Evolutionary conservation across 2,888 invertebrate species (phyloP), one percentile per base, ranked within the genome.

Genomic region (Cosmia trapezina): DNA sequence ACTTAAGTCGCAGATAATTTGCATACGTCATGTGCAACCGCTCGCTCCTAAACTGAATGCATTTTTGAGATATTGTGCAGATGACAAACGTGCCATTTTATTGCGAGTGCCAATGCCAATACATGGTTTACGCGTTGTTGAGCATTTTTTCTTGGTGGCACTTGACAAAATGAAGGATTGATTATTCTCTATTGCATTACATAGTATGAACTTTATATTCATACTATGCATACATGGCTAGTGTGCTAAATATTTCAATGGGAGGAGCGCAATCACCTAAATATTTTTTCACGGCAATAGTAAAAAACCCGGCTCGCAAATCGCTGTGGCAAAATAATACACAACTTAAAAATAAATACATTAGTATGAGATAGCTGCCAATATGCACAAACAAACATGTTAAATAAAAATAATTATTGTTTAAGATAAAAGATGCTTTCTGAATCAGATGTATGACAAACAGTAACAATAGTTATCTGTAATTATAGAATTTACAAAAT

Each of bases 1-100:
- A 83, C 60, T 70, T 66, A 80, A 83, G 70, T 79, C 81, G 56
- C 71, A 62, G 70, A 83, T 79, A 74, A 83, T 85, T 83, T 80
- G 80, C 84, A 84, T 84, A 77, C 67, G 76, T 82, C 67, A 79
- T 72, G 61, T 70, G 70, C 54, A 65, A 17, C 60, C 68, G 51
- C 54, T 47, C 47, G 68, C 47, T 69, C 28, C 64, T 61, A 69
- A 81, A 70, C 59, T 53, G 67, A 59, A 62, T 78, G 64, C 70
- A 64, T 33, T 64, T 70, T 65, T 47, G 49, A 47, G 17, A 60
- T 49, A 41, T 53, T 60, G 22, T 49, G 57, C 11, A n/a, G 59
- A 57, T 51, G 47, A 77, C 73, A 67, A 67, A 49, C 49, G 41
- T 14, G 37, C 37, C 11, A 47, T 43, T 60, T 41, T 56, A n/a